Evolutionary conservation across 2,888 invertebrate species (phyloP), one percentile per base, ranked within the genome.

Genomic region (Brachyptera putata): DNA sequence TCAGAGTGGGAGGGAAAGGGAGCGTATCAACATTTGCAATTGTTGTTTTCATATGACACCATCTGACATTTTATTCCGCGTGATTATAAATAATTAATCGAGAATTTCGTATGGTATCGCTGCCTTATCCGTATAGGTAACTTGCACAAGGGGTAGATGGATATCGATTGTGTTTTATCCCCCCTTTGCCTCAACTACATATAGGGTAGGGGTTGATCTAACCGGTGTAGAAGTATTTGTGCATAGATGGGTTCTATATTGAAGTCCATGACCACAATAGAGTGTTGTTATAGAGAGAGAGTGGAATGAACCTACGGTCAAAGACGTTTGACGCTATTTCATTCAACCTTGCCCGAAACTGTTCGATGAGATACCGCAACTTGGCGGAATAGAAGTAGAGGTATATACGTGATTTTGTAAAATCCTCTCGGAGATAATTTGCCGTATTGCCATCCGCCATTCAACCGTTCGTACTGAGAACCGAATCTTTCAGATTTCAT

Each of bases 261-360:
- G 11, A n/a, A 30, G 14, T n/a, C 26, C 49, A 22, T 22, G 21
- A 25, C 5, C 48, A n/a, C 30, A 7, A 16, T 41, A 41, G 21
- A 14, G 16, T 41, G 46, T n/a, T 11, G n/a, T n/a, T n/a, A n/a
- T n/a, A n/a, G n/a, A n/a, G n/a, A 21, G 24, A n/a, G 53, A 53
- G 53, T 34, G 53, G 53, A 53, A 53, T 53, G 53, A 53, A 53
- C 53, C 36, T 36, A 11, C 53, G 53, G 53, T 53, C 53, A 53
- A 36, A 53, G 49, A 50, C 49, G 9, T n/a, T n/a, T 50, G 48
- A 48, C 3, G 50, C n/a, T 34, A 30, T 53, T 50, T 53, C 36
- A 36, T 36, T 53, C 53, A 53, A 21, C 49, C 49, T 50, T 50
- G 49, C 49, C 49, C 49, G 14, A 50, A 50, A 50, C 49, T 50